Conservation (phyloP, 2,888 invertebrate genomes). For the Apotomis capreana region DNA sequence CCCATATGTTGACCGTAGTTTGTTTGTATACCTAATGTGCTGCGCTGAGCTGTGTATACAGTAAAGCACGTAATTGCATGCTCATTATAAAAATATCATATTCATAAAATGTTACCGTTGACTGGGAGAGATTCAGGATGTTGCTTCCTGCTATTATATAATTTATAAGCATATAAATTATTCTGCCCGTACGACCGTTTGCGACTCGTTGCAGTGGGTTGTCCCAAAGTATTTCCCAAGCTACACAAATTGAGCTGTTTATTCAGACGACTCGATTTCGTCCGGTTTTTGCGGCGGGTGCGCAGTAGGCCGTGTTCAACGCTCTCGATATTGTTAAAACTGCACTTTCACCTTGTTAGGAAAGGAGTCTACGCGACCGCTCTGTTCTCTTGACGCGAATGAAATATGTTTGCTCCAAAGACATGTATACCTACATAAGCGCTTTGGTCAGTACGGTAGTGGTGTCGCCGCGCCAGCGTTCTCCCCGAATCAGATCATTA, state of each 20-base stretch:
- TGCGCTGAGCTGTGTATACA: too few relatives aligned
- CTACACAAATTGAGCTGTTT: constrained; percentile 36
- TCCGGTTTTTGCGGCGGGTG: constrained; percentile 43
- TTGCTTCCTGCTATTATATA: too few relatives aligned
- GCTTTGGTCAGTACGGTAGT: background rate
- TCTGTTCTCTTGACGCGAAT: background rate
- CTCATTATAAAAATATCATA: too few relatives aligned
- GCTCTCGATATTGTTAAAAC: constrained; percentile 57
- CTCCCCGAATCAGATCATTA: background rate
- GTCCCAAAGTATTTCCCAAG: constrained; percentile 6
- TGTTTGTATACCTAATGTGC: too few relatives aligned
- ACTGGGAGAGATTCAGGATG: too few relatives aligned
- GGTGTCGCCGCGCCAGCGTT: background rate
- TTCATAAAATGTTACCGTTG: too few relatives aligned
- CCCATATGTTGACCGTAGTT: too few relatives aligned
- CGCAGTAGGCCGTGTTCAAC: constrained; percentile 46
- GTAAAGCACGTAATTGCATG: too few relatives aligned
- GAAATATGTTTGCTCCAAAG: background rate
- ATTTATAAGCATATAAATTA: too few relatives aligned
- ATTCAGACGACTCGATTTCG: constrained; percentile 31
- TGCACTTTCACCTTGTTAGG: constrained; percentile 55
- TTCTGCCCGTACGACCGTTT: background rate
- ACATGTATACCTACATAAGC: background rate
- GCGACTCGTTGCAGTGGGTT: background rate
- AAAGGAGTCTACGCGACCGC: constrained; percentile 25